Percentiles rank a stretch among this genome's conserved stretches.
Conservation (phyloP, 2,797 vertebrate species). For the Poecilia velifera region DNA sequence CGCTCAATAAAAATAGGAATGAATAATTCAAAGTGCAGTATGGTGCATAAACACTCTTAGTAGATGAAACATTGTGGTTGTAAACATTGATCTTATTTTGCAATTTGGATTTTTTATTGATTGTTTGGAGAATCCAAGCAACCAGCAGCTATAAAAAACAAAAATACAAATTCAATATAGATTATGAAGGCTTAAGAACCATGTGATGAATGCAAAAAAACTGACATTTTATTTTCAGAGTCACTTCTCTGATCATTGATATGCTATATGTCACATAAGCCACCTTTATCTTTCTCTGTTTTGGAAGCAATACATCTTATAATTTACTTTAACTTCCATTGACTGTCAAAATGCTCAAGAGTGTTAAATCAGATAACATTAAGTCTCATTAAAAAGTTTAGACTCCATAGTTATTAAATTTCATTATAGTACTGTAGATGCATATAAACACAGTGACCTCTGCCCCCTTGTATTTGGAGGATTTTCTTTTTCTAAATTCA, state of each 20-base stretch:
- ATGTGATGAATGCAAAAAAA: background rate
- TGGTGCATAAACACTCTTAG: background rate
- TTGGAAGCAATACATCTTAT: constrained; percentile 20
- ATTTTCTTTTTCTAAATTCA: background rate
- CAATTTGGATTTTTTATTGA: background rate
- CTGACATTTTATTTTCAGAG: background rate
- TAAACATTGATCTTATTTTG: background rate
- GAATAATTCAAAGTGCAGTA: constrained; percentile 2
- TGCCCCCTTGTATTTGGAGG: constrained; percentile 4
- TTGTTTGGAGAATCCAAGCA: background rate
- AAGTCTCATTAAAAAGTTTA: constrained; percentile 12
- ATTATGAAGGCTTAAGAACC: background rate
- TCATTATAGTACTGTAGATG: constrained; percentile 12
- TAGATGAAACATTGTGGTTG: background rate
- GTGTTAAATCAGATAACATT: constrained; percentile 8
- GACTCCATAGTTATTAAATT: constrained; percentile 19
- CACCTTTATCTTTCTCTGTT: background rate
- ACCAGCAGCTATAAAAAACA: background rate
- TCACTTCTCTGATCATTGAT: background rate
- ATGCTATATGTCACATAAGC: background rate
- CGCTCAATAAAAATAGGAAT: background rate
- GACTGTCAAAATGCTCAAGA: constrained; percentile 8
- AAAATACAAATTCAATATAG: background rate
- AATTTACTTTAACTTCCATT: background rate
- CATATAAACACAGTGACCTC: constrained; percentile 17